Evolutionary conservation across 1,140 invertebrate genomes (phyloP), one percentile per base, ranked within the genome.

Genomic region (Drosophila triauraria): DNA sequence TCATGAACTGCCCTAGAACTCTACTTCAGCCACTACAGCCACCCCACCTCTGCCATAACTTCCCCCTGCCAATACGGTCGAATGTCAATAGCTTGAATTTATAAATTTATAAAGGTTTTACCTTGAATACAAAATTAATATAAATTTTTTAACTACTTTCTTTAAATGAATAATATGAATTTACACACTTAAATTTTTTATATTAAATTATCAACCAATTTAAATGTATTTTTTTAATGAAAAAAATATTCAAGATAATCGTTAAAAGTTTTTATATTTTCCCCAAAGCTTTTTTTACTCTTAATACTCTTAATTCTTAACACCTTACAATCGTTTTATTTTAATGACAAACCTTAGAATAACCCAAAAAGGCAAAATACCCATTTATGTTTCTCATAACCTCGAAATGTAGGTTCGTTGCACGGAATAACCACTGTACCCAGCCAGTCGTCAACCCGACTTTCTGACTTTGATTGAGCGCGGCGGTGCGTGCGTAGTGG

Each of bases 391-490:
- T 6, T 2, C 20, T 15, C 38, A n/a, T 8, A 54, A 54, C 53
- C 20, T 54, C 53, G 20, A 25, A 3, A 27, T 30, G 17, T 15
- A 30, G 6, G 25, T 17, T 44, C 15, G 3, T 2, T 9, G 6
- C 20, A 44, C 12, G n/a, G 9, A 43, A 20, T 4, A 3, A 4
- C 20, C 40, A 67, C 67, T 67, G 61, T 70, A 70, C 15, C 13
- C 12, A 9, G 53, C 27, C 67, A 75, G 75, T 75, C 81, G 71
- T 83, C 81, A 80, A 51, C 82, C 59, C 63, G 68, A 50, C 51
- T 44, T 61, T 65, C 47, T 78, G 85, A 91, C 85, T 90, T 90
- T 90, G 85, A 90, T 90, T 90, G 85, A 90, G 86, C 85, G 75
- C 82, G 80, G 78, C 76, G 79, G 75, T 79, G 75, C 82, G 75